Base-by-base conservation (phyloP, 1,140 invertebrate genomes). In the Galleria mellonella region DNA sequence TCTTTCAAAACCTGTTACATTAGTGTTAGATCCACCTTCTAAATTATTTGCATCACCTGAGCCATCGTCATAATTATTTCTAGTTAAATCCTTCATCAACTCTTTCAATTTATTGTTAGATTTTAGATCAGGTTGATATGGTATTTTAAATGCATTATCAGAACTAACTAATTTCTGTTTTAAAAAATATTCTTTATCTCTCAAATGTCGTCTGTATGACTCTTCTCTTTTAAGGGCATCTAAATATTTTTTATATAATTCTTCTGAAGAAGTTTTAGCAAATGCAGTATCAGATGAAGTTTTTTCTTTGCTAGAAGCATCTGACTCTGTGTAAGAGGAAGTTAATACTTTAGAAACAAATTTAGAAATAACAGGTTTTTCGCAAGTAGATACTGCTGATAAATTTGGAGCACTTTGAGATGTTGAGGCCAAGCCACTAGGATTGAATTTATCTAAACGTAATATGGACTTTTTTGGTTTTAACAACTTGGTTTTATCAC, bases 321-420 rank as follows among this genome's bases (percentile, higher is more conserved):
- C 77, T 32, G 82, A 70, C 31, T 76, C 72, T 28, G 77, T 74
- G 44, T 71, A 72, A 11, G 77, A 72, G 32, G 57, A 40, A 15
- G 53, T 50, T 1, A 49, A 31, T 31, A 23, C 31, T 42, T 73
- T 72, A 23, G 44, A 14, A 23, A 60, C 31, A 23, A 23, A 6
- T 17, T 68, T 64, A 30, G 55, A 46, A 33, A 23, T 31, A 5
- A 56, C 28, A 12, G 41, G 39, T 28, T 58, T 76, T 36, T 79
- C 75, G 47, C 37, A 65, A 45, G 52, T 60, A 10, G 55, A 49
- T 30, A 60, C 63, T 41, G 49, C 49, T 9, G 62, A 63, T 47
- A 85, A 50, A 57, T 86, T 83, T 32, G 78, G 77, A 4, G 65
- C 70, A 63, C 76, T 83, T 60, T 83, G 79, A 7, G 77, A 83